Evolutionary conservation across 2,888 invertebrate species (phyloP).

Genomic region (Hypselothyrea guttata): DNA sequence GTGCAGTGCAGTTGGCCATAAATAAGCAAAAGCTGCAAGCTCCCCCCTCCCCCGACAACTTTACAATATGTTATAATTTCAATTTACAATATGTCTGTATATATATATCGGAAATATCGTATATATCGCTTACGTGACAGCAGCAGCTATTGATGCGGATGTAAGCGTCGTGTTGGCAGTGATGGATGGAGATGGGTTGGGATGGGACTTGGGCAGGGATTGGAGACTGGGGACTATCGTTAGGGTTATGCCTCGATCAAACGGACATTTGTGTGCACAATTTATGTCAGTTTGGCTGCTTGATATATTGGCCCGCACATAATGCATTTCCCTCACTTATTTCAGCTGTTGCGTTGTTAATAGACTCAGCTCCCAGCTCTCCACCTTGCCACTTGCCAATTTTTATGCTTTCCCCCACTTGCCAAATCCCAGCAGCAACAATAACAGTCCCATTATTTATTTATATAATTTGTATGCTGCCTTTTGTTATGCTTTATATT

Average conservation of each 20-base stretch:
- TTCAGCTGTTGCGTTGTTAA: constrained; percentile 26
- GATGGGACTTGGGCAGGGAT: constrained; percentile 19
- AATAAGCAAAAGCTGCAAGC: constrained; percentile 50
- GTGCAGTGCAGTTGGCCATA: constrained; percentile 60
- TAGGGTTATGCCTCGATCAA: constrained; percentile 19
- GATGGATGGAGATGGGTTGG: constrained; percentile 62
- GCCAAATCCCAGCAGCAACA: constrained; percentile 61
- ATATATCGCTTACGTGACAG: constrained; percentile 54
- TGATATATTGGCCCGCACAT: constrained; percentile 60
- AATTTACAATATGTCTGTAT: constrained; percentile 60
- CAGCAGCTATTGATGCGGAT: constrained; percentile 29
- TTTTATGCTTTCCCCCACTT: too few relatives aligned
- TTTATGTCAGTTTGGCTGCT: constrained; percentile 64
- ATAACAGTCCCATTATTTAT: constrained; percentile 67
- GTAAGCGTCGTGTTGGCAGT: constrained; percentile 61
- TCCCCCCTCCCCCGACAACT: constrained; percentile 18
- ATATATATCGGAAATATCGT: constrained; percentile 16
- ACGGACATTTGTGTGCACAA: constrained; percentile 60
- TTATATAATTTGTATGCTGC: constrained; percentile 44
- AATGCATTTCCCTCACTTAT: constrained; percentile 2
- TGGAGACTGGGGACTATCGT: neutral
- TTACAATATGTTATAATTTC: constrained; percentile 67
- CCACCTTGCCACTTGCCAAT: constrained; percentile 20
- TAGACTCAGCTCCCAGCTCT: constrained; percentile 33
- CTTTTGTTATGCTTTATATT: constrained; percentile 51